Base-by-base conservation (phyloP, 2,113 vertebrate genomes). In the Platysternon megacephalum region DNA sequence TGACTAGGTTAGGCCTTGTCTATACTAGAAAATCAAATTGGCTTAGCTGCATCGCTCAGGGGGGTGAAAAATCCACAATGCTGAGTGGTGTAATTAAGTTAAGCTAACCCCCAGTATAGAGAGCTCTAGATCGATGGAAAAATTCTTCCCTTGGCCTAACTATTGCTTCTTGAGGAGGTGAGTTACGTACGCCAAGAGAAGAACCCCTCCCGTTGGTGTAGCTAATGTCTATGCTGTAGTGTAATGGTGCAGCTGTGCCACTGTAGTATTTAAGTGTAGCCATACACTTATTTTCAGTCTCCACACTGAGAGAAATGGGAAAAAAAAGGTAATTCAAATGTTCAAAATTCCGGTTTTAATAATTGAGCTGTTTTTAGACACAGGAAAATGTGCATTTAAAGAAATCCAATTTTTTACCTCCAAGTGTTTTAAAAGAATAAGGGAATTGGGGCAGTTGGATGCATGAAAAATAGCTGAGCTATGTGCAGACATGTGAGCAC, bases 341-440 rank as follows among this genome's bases (percentile, higher is more conserved):
- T 8, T 11, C 9, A 24, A 6, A 48, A 48, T 8, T 6, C 1
- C 0, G 3, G 21, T 42, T 13, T 79, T 58, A 22, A 2, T 86
- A 24, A 44, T 2, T 0, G 8, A 32, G 24, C 5, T 68, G 52
- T 6, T 16, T 48, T 78, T 56, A 9, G 14, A 2, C 1, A 11
- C 55, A 55, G 16, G 82, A 46, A 5, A 42, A 8, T 0, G 3
- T 0, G 16, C 48, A 52, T 22, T 44, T 24, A 1, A 7, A 35
- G 3, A n/a, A 4, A 32, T 65, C 32, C 14, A 65, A 35, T 65
- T 35, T 65, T 35, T 17, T 1, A 17, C 17, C 32, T 46, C 2
- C 35, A 68, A 4, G 49, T 35, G 48, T 49, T 13, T 35, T 4
- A 1, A 29, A 12, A 5, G 6, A 14, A 44, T 32, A 29, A 61